Evolutionary conservation across 2,888 invertebrate species (phyloP), one percentile per base, ranked within the genome.

Genomic region (Eupsilia transversa): DNA sequence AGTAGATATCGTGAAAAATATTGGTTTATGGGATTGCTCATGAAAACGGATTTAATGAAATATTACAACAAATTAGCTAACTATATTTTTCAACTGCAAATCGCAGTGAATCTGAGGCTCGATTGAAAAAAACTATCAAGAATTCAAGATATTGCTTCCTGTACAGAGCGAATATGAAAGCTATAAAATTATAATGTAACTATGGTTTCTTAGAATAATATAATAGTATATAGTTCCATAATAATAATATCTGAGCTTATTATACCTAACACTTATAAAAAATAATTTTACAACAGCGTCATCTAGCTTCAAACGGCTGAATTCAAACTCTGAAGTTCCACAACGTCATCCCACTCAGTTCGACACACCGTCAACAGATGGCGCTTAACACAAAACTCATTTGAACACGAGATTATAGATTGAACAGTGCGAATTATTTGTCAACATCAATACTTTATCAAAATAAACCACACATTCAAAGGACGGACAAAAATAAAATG

Each of bases 301-400:
- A 88, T 85, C 91, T 91, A 80, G 74, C 72, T 72, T 23, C 33
- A 64, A 60, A 41, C 46, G 59, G 57, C 38, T 12, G 69, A 86
- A 89, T 23, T 59, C 38, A 49, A 64, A 23, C 27, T n/a, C 10
- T 41, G 0, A n/a, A 52, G 1, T 3, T 43, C 0, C 4, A 6
- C 6, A 12, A 10, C n/a, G 3, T 9, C 10, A 12, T n/a, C 10
- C 1, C 1, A 59, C n/a, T 52, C 46, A 79, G 80, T 89, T 77
- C 27, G 27, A 46, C 1, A 23, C n/a, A 9, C 41, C 27, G 61
- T 57, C 30, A 71, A 81, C 49, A 89, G 89, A 89, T 89, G 88
- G 89, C 89, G 89, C 83, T 90, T 57, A 20, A n/a, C 23, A 38
- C 56, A 74, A 79, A 38, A 20, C 57, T 66, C 52, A 33, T 52